phyloP scores from a whole-genome alignment of 2,113 vertebrate species.

The Naja naja region DNA sequence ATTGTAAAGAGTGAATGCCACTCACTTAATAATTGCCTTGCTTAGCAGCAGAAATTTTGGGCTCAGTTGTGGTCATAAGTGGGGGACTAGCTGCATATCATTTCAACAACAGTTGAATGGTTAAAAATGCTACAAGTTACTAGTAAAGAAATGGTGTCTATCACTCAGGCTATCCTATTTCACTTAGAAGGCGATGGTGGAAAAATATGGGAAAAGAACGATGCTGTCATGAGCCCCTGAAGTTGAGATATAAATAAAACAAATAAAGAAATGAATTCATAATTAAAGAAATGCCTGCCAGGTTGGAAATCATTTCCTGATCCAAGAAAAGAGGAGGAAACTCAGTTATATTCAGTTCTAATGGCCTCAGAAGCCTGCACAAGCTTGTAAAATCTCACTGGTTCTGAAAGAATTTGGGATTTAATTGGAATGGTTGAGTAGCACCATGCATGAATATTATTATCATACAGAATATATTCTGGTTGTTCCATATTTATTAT shows the following conservation, averaged over 20 bases:
- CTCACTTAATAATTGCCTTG: neutral
- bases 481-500: neutral
- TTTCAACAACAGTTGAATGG: neutral
- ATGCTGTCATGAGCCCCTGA: neutral
- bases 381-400: neutral
- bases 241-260: neutral
- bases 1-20: neutral
- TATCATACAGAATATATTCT: neutral
- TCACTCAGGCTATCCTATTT: neutral
- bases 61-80: neutral
- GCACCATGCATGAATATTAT: neutral
- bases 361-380: neutral
- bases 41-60: neutral
- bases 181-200: neutral
- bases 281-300: neutral
- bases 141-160: neutral
- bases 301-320: neutral
- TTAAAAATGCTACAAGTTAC: neutral
- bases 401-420: neutral
- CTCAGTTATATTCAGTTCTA: neutral
- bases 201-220: neutral
- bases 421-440: neutral
- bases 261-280: neutral
- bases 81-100: neutral
- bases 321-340: neutral